Evolutionary conservation across 2,797 vertebrate genomes (phyloP).

Genomic region (Poecilia gillii): DNA sequence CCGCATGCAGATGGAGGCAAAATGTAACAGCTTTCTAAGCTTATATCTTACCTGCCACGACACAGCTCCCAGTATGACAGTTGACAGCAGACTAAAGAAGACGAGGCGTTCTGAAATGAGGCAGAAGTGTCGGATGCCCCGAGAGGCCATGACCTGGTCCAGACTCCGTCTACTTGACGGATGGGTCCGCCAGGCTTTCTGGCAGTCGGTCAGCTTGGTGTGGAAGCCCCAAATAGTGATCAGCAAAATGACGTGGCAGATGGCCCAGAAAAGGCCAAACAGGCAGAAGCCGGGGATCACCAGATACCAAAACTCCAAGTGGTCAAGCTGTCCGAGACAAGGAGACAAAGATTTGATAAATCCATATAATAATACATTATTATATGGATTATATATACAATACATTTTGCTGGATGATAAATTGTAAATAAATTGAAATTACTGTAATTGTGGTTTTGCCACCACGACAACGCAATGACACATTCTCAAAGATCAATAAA

Average conservation of each 20-base stretch:
- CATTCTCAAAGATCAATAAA: too few relatives aligned
- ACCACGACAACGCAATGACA: too few relatives aligned
- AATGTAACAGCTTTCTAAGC: slow-evolving; percentile 14
- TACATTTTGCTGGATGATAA: too few relatives aligned
- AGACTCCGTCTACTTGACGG: slow-evolving; percentile 86
- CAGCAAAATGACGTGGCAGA: slow-evolving; percentile 94
- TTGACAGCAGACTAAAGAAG: slow-evolving; percentile 92
- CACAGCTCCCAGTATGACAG: slow-evolving; percentile 89
- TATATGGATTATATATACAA: too few relatives aligned
- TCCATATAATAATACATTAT: too few relatives aligned
- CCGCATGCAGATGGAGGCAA: background rate
- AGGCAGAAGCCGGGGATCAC: slow-evolving; percentile 97
- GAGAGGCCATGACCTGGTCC: slow-evolving; percentile 95
- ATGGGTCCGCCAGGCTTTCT: slow-evolving; percentile 88
- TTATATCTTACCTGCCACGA: slow-evolving; percentile 93
- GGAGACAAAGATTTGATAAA: background rate
- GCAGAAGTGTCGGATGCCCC: slow-evolving; percentile 98
- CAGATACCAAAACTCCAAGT: slow-evolving; percentile 94
- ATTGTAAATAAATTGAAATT: too few relatives aligned
- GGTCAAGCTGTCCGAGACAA: slow-evolving; percentile 70
- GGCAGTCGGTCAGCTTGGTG: slow-evolving; percentile 94
- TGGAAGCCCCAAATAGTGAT: slow-evolving; percentile 98
- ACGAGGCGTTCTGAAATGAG: slow-evolving; percentile 96
- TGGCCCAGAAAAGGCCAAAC: slow-evolving; percentile 95
- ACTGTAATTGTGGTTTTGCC: too few relatives aligned